Evolutionary conservation across 2,888 invertebrate genomes (phyloP).

Genomic region (Euplexia lucipara): DNA sequence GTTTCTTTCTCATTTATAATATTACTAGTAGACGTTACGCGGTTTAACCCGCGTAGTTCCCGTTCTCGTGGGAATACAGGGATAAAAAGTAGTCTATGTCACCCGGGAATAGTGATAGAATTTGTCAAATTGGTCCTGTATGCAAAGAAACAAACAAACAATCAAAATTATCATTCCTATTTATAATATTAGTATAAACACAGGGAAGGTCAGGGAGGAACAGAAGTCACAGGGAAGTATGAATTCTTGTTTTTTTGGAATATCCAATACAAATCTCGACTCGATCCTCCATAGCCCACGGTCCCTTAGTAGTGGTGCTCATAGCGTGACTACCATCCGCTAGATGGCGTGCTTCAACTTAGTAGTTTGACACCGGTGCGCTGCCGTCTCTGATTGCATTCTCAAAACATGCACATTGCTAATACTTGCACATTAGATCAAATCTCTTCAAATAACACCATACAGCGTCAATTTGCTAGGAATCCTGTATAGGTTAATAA

Average conservation of each 20-base stretch:
- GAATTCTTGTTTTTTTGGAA: no score
- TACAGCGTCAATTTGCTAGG: slow-evolving; percentile 22
- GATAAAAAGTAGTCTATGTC: no score
- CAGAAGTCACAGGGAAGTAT: no score
- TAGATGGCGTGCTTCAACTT: slow-evolving; percentile 78
- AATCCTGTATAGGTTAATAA: slow-evolving; percentile 10
- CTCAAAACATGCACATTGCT: slow-evolving; percentile 57
- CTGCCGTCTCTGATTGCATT: slow-evolving; percentile 75
- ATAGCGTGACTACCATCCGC: slow-evolving; percentile 70
- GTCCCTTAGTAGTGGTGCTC: slow-evolving; percentile 70
- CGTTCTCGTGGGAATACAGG: no score
- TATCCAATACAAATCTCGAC: not conserved
- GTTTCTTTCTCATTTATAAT: not conserved
- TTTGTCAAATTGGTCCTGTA: no score
- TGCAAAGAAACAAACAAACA: no score
- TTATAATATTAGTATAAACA: no score
- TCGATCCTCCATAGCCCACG: slow-evolving; percentile 17
- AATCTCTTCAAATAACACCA: slow-evolving; percentile 44
- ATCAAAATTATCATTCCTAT: no score
- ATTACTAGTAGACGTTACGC: no score
- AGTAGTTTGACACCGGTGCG: slow-evolving; percentile 77
- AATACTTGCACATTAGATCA: slow-evolving; percentile 47
- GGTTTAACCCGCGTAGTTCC: no score
- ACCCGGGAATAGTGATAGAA: no score
- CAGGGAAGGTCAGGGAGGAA: no score